Percentiles rank a stretch among this genome's conserved stretches.
Evolutionary conservation across 2,113 vertebrate genomes (phyloP).

Genomic region (Azemiops feae): DNA sequence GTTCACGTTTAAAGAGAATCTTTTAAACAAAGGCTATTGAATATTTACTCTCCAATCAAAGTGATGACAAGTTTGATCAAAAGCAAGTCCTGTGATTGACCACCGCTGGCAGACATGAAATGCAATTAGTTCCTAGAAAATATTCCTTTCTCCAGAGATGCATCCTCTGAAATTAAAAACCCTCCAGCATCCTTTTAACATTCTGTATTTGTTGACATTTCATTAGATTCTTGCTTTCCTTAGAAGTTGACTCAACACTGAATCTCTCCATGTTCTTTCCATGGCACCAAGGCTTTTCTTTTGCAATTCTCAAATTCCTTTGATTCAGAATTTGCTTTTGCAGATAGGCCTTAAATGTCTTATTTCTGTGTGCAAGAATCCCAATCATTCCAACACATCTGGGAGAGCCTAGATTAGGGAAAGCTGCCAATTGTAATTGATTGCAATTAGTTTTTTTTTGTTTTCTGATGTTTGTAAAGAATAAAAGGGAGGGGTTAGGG

Average conservation of each 20-base stretch:
- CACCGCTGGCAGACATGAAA: conserved; percentile 32
- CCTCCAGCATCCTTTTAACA: not conserved
- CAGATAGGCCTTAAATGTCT: not conserved
- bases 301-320: not conserved
- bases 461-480: not conserved
- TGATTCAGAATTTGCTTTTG: not conserved
- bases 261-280: not conserved
- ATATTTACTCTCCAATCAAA: conserved; percentile 42
- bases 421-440: not conserved
- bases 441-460: not conserved
- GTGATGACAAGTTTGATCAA: conserved; percentile 52
- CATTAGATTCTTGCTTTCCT: not conserved
- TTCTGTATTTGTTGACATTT: not conserved
- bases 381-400: not conserved
- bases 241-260: not conserved
- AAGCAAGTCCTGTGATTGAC: conserved; percentile 55
- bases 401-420: not conserved
- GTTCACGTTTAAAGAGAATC: conserved; percentile 40
- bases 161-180: conserved; percentile 34
- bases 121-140: conserved; percentile 35
- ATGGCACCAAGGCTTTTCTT: not conserved
- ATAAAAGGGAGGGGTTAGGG: not conserved
- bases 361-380: not conserved
- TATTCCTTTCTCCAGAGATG: conserved; percentile 18
- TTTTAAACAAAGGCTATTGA: conserved; percentile 16